A percentile compares a stretch with the other conserved stretches of the same genome.
phyloP scores from a whole-genome alignment of 35 echinoderm and acorn worm genomes.

The Ophioderma brevispina region DNA sequence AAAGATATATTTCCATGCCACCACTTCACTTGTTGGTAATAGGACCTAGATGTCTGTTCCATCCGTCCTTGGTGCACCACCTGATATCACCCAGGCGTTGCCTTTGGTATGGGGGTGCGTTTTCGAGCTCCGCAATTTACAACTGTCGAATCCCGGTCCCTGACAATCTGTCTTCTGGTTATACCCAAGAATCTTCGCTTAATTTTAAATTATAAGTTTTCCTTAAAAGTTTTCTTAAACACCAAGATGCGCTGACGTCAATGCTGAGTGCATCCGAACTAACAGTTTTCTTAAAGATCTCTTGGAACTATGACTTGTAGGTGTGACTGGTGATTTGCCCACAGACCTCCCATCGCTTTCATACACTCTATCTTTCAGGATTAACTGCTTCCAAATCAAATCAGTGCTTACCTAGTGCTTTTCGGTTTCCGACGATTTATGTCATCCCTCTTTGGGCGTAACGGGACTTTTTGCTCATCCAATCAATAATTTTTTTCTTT shows the following conservation, averaged over 20 bases:
- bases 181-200: not conserved
- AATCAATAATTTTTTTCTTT: not conserved
- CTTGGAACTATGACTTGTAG: not conserved
- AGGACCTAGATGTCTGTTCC: constrained; percentile 64
- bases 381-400: constrained; percentile 10
- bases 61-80: constrained; percentile 59
- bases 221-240: too few species aligned
- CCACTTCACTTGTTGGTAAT: constrained; percentile 31
- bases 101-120: constrained; percentile 3
- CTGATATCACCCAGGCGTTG: not conserved
- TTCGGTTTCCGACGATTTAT: not conserved
- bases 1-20: constrained; percentile 55
- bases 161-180: too few species aligned
- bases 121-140: constrained; percentile 20
- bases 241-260: constrained; percentile 23
- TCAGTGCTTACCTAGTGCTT: not conserved
- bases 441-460: not conserved
- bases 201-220: not conserved
- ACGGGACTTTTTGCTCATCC: not conserved
- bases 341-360: not conserved
- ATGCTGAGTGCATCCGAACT: not conserved
- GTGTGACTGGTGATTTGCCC: not conserved
- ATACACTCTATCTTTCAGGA: not conserved
- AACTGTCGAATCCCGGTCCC: not conserved
- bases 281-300: not conserved